Evolutionary conservation across 2,797 vertebrate genomes (phyloP).

Genomic region (Hipposideros larvatus): DNA sequence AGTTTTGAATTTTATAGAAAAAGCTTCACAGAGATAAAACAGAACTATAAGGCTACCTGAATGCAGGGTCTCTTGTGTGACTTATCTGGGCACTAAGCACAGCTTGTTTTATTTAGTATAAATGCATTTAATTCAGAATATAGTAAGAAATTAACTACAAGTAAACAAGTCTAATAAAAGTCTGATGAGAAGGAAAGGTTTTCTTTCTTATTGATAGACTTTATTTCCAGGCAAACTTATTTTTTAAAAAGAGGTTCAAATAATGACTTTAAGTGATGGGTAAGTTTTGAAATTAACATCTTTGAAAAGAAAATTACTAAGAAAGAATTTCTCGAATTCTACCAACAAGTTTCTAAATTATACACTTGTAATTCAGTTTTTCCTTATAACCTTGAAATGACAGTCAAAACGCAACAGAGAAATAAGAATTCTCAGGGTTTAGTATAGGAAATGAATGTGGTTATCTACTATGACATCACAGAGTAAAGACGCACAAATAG

Average conservation of each 20-base stretch:
- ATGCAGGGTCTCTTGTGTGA: neutral
- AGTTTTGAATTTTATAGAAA: constrained; percentile 13
- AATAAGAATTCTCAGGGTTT: constrained; percentile 3
- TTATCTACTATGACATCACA: neutral
- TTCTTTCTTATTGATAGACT: too few species aligned
- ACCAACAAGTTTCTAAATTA: neutral
- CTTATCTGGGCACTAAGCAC: neutral
- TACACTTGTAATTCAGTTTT: neutral
- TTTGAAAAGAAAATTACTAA: too few species aligned
- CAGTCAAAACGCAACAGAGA: constrained; percentile 43
- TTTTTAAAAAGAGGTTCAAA: too few species aligned
- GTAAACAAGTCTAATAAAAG: neutral
- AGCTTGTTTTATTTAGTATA: constrained; percentile 5
- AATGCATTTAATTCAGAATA: constrained; percentile 36
- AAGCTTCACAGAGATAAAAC: neutral
- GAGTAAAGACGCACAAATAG: neutral
- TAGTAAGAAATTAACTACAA: constrained; percentile 27
- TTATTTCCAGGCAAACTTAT: too few species aligned
- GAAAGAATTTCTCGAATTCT: too few species aligned
- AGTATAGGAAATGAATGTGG: neutral
- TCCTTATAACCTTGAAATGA: neutral
- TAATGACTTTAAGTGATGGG: too few species aligned
- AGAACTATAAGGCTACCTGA: neutral
- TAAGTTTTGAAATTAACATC: too few species aligned
- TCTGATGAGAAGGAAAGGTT: neutral